Evolutionary conservation across 2,888 invertebrate species (phyloP).

Genomic region (Horisme vitalbata): DNA sequence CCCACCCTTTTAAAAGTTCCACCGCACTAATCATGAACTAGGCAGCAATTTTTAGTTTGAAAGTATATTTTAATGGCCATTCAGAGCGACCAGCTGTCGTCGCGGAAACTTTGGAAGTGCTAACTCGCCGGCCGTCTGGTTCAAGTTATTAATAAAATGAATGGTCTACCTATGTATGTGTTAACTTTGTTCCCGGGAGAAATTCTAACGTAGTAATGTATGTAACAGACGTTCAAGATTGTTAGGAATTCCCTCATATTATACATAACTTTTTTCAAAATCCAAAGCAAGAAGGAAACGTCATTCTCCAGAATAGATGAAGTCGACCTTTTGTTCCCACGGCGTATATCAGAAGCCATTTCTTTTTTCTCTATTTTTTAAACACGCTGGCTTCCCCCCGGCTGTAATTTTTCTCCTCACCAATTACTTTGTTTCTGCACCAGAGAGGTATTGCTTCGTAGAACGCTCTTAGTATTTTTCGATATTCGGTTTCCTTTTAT

Average conservation of each 20-base stretch:
- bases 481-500: slow-evolving; percentile 44
- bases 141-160: slow-evolving; percentile 49
- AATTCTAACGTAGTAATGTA: slow-evolving; percentile 22
- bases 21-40: slow-evolving; percentile 37
- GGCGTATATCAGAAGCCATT: slow-evolving; percentile 54
- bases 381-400: slow-evolving; percentile 51
- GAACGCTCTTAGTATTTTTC: slow-evolving; percentile 46
- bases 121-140: slow-evolving; percentile 42
- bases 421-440: slow-evolving; percentile 66
- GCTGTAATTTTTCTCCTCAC: slow-evolving; percentile 64
- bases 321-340: slow-evolving; percentile 50
- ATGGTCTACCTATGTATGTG: slow-evolving; percentile 47
- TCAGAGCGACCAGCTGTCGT: slow-evolving; percentile 50
- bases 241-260: slow-evolving; percentile 14
- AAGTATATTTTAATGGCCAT: slow-evolving; percentile 52
- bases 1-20: slow-evolving; percentile 24
- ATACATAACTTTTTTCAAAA: slow-evolving; percentile 8
- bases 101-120: slow-evolving; percentile 44
- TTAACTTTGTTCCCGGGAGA: slow-evolving; percentile 30
- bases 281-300: slow-evolving; percentile 22
- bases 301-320: slow-evolving; percentile 47
- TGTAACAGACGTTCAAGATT: slow-evolving; percentile 20
- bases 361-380: slow-evolving; percentile 54
- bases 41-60: slow-evolving; percentile 42
- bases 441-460: slow-evolving; percentile 50